These are phyloP conservation scores for Melanotaenia maccullochi DNA, from an alignment of 2,797 vertebrate genomes.

Conservation along the genomic window DNA sequence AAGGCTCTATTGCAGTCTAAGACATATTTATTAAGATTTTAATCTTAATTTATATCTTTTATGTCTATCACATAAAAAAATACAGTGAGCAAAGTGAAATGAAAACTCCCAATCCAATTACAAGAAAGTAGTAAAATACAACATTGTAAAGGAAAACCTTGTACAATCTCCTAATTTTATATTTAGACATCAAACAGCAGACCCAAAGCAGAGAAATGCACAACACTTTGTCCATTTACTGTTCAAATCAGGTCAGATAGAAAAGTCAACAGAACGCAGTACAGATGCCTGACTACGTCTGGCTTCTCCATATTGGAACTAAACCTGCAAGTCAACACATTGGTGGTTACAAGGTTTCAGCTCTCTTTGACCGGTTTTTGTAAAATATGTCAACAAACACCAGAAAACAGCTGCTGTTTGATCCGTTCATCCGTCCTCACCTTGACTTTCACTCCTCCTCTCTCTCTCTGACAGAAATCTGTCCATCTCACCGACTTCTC, in stretches of 20 bases:
- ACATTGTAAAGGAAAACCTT: constrained; percentile 28
- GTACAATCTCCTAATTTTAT: constrained; percentile 29
- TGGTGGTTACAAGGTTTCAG: constrained; percentile 2
- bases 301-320: constrained; percentile 18
- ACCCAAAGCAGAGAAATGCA: constrained; percentile 58
- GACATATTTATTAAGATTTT: neutral
- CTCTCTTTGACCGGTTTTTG: neutral
- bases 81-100: constrained; percentile 45
- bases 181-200: constrained; percentile 44
- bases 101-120: constrained; percentile 34
- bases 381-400: constrained; percentile 76
- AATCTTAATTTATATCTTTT: constrained; percentile 25
- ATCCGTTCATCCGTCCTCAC: constrained; percentile 64
- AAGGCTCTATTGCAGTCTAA: neutral
- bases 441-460: constrained; percentile 49
- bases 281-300: constrained; percentile 27
- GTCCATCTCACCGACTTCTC: constrained; percentile 71
- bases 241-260: constrained; percentile 24
- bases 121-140: constrained; percentile 51
- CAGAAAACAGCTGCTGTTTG: constrained; percentile 79
- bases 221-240: constrained; percentile 32
- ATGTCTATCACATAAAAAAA: constrained; percentile 57
- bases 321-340: constrained; percentile 15
- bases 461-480: constrained; percentile 61
- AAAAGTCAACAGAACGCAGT: constrained; percentile 20